A percentile compares a stretch with the other conserved stretches of the same genome.
Conservation (phyloP, 1,140 invertebrate species). For the Formica selysi region DNA sequence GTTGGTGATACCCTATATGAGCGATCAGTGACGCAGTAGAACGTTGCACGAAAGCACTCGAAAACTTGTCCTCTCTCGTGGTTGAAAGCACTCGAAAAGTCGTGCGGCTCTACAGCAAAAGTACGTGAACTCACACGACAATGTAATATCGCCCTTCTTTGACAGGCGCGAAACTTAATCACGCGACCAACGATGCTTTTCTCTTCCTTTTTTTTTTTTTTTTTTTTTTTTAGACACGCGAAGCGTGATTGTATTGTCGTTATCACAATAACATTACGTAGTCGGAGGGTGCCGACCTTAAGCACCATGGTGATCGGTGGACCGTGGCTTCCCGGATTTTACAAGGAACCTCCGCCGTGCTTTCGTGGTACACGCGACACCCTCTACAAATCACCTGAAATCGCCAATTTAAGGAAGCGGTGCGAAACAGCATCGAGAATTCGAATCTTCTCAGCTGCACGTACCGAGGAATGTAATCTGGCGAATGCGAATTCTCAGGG, state of each 20-base stretch:
- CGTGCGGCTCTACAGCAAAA: background rate
- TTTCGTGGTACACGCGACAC: background rate
- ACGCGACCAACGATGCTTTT: constrained; percentile 49
- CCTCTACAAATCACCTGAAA: constrained; percentile 49
- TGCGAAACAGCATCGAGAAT: constrained; percentile 56
- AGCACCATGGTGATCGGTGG: constrained; percentile 47
- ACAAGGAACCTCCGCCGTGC: constrained; percentile 7
- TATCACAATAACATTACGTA: constrained; percentile 22
- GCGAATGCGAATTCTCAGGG: constrained; percentile 58
- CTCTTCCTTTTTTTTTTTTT: background rate
- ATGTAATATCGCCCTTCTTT: constrained; percentile 44
- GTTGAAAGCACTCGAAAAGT: constrained; percentile 28
- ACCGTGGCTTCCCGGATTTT: constrained; percentile 43
- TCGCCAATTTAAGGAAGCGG: constrained; percentile 64
- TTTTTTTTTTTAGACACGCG: constrained; percentile 36
- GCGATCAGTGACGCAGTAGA: constrained; percentile 23
- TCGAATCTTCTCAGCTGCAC: constrained; percentile 46
- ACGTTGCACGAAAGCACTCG: constrained; percentile 53
- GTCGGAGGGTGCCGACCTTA: background rate
- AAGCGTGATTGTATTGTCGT: constrained; percentile 26
- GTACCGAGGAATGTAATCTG: constrained; percentile 49
- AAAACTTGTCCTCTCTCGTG: constrained; percentile 35
- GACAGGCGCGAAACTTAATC: constrained; percentile 55
- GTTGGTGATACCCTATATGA: background rate
- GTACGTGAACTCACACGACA: constrained; percentile 43